Base-by-base conservation (phyloP, 2,888 invertebrate genomes). In the Leptodirus hochenwartii region DNA sequence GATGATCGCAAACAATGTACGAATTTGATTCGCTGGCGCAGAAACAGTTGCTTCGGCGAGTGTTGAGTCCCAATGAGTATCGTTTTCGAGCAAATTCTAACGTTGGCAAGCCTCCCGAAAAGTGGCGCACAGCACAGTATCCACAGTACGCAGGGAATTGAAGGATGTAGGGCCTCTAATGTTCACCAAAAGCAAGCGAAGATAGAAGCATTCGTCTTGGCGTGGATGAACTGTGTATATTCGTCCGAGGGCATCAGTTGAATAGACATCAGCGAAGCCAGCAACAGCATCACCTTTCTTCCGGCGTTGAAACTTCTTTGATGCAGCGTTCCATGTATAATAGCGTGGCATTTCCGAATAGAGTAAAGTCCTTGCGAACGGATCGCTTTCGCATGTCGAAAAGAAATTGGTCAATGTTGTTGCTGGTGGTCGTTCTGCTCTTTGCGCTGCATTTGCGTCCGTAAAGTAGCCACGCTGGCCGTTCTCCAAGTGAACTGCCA, bases 401-500 rank as follows among this genome's bases (percentile, higher is more conserved):
- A n/a, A n/a, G n/a, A n/a, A n/a, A n/a, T n/a, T n/a, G n/a, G n/a
- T n/a, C n/a, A n/a, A n/a, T n/a, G n/a, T n/a, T n/a, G n/a, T n/a
- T n/a, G n/a, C n/a, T n/a, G n/a, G 16, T 35, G n/a, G n/a, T n/a
- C n/a, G n/a, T n/a, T n/a, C n/a, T n/a, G n/a, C n/a, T n/a, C n/a
- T n/a, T n/a, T n/a, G n/a, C n/a, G n/a, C 34, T 17, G 31, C 12
- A 15, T 16, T 24, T 17, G 28, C 29, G 16, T 17, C 27, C 16
- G 34, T 39, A 15, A 39, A 37, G 26, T 30, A 34, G 9, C 37
- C 34, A 8, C 32, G 23, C 23, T 39, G 37, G 8, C 34, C 38
- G 25, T 36, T 39, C 30, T 39, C 34, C 5, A 36, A 17, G 28
- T 35, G 33, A n/a, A 37, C 31, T n/a, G 37, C 39, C 29, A 48